A percentile compares a stretch with the other conserved stretches of the same genome.
Conservation (phyloP, 2,797 vertebrate species). For the Hydrophis major region DNA sequence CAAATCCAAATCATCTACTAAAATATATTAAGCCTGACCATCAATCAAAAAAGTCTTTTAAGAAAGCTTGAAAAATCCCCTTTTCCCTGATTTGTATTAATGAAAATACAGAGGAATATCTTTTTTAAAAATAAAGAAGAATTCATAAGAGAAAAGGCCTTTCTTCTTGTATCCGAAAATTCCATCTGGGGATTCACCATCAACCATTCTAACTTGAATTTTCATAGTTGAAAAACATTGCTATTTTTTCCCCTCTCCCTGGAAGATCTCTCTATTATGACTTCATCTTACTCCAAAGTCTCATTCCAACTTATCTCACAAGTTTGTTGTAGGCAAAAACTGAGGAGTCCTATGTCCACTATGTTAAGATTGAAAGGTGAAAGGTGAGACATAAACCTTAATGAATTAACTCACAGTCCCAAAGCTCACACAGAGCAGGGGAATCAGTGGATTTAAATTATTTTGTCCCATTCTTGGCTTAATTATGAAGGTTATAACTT, state of each 20-base stretch:
- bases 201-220: not conserved
- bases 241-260: not conserved
- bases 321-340: not conserved
- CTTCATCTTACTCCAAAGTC: not conserved
- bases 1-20: not conserved
- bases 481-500: not conserved
- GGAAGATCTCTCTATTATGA: not conserved
- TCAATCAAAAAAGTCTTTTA: not conserved
- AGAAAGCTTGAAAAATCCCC: not conserved
- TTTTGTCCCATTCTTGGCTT: not conserved
- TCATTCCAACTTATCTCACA: not conserved
- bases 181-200: not conserved
- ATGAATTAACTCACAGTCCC: not conserved
- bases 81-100: not conserved
- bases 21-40: not conserved
- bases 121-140: not conserved
- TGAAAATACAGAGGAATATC: not conserved
- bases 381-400: not conserved
- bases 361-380: not conserved
- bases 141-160: not conserved
- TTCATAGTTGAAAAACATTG: not conserved
- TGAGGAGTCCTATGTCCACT: not conserved
- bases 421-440: not conserved
- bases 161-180: not conserved
- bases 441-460: not conserved